Evolutionary conservation across 2,113 vertebrate genomes (phyloP).

Genomic region (Heptranchias perlo): DNA sequence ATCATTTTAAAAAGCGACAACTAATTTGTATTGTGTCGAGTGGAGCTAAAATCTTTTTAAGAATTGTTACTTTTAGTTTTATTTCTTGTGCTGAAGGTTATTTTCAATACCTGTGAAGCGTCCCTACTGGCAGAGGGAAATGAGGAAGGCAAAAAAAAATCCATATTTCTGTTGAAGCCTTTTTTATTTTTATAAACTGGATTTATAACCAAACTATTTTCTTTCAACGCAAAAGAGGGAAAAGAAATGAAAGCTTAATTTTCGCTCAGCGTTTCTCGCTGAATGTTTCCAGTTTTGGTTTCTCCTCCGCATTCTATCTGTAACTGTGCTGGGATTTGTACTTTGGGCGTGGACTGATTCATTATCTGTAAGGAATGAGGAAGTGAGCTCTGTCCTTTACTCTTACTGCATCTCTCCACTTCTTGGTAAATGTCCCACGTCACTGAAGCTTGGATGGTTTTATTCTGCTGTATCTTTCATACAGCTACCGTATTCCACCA

Average conservation of each 20-base stretch:
- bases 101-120: not conserved
- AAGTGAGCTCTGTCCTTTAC: not conserved
- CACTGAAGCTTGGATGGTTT: not conserved
- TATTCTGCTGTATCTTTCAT: not conserved
- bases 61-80: not conserved
- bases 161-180: not conserved
- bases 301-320: not conserved
- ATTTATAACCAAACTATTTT: not conserved
- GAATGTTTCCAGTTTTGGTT: not conserved
- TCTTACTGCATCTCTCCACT: not conserved
- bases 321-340: not conserved
- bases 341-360: not conserved
- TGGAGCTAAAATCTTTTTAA: not conserved
- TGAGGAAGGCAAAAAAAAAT: not conserved
- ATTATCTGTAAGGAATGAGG: conserved; percentile 1
- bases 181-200: not conserved
- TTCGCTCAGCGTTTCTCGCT: not conserved
- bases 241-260: not conserved
- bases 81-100: not conserved
- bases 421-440: not conserved
- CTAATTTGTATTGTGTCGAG: not conserved
- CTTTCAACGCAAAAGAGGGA: not conserved
- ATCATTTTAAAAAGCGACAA: not conserved
- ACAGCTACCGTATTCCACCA: not conserved
- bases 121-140: not conserved